Evolutionary conservation across 2,797 vertebrate species (phyloP).

Genomic region (Oreortyx pictus): DNA sequence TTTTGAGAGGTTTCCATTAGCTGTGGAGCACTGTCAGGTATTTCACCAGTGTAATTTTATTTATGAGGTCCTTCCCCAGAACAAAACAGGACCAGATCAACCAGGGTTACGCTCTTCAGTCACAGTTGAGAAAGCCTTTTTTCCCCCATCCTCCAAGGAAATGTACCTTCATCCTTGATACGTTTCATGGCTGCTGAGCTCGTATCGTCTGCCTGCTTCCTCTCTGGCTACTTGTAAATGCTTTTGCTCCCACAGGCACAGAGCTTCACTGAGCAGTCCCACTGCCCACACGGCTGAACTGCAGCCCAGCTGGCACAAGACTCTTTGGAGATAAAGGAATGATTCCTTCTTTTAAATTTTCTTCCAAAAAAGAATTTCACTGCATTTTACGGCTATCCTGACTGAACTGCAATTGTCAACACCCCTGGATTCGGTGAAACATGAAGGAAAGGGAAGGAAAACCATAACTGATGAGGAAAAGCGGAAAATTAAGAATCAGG

Average conservation of each 20-base stretch:
- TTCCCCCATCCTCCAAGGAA: not conserved
- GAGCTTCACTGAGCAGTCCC: not conserved
- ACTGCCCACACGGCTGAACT: not conserved
- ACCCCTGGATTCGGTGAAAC: not conserved
- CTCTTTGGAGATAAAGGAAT: not conserved
- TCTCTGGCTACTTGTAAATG: not conserved
- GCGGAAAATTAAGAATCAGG: not conserved
- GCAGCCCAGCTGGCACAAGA: not conserved
- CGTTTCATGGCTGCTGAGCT: not conserved
- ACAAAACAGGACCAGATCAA: conserved; percentile 9
- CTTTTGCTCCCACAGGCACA: not conserved
- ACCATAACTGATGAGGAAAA: not conserved
- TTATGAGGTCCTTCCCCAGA: conserved; percentile 56
- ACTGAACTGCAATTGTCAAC: not conserved
- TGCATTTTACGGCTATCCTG: not conserved
- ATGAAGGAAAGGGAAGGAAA: not conserved
- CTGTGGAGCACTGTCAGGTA: conserved; percentile 31
- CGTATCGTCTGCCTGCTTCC: not conserved
- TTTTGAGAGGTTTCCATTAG: conserved; percentile 61
- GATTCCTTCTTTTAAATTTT: not conserved
- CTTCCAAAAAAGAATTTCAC: not conserved
- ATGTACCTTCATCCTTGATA: not conserved
- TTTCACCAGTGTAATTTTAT: conserved; percentile 49
- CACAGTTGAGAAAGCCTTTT: not conserved
- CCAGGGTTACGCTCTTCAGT: not conserved